Percentiles rank a stretch among this genome's conserved stretches.
Evolutionary conservation across 2,797 vertebrate genomes (phyloP).

Genomic region (Acanthiza pusilla): DNA sequence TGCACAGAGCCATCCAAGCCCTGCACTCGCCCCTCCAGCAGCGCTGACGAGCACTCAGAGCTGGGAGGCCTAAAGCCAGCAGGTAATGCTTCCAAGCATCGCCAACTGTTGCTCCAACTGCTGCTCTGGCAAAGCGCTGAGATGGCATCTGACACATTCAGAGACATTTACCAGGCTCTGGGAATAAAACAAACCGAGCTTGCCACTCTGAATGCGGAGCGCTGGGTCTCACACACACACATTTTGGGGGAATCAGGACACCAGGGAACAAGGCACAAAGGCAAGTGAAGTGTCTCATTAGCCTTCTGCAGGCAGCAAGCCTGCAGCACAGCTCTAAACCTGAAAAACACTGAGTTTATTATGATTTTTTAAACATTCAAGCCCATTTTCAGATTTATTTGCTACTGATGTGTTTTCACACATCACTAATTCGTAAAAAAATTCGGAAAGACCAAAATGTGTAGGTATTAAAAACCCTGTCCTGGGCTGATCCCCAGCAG

Average conservation of each 20-base stretch:
- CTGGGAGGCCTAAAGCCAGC: neutral
- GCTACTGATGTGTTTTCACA: neutral
- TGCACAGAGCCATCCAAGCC: neutral
- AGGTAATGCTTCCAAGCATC: neutral
- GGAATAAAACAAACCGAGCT: neutral
- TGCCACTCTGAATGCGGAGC: neutral
- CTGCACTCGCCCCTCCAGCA: neutral
- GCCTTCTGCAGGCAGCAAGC: neutral
- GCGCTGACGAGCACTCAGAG: neutral
- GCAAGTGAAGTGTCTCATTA: neutral
- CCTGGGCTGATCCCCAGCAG: neutral
- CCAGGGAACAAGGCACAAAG: neutral
- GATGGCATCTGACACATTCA: neutral
- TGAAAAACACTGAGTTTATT: neutral
- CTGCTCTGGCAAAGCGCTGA: neutral
- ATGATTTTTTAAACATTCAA: neutral
- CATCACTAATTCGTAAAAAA: neutral
- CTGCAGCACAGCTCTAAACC: neutral
- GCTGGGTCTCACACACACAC: rapidly evolving
- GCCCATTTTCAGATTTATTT: neutral
- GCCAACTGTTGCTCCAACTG: neutral
- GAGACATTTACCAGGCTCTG: neutral
- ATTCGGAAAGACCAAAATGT: neutral
- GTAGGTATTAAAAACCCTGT: neutral
- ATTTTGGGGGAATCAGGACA: neutral